These are phyloP conservation scores for Ophioderma brevispina DNA, from an alignment of 35 echinoderm and acorn worm species.

Conservation along the genomic window DNA sequence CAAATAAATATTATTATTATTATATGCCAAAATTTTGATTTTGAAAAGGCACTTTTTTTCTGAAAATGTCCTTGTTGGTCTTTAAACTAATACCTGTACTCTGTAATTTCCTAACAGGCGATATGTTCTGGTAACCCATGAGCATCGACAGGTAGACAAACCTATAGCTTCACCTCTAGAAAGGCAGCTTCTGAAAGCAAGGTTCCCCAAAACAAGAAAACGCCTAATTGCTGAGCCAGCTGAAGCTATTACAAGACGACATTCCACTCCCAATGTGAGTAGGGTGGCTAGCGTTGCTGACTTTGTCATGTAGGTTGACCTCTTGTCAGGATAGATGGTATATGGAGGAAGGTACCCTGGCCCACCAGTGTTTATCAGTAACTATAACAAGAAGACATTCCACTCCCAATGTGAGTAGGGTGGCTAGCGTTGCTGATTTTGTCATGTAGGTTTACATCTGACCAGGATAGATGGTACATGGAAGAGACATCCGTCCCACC, in stretches of 20 bases:
- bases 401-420: neutral
- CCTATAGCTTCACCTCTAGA: slow-evolving; percentile 57
- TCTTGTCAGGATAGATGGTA: too few species aligned
- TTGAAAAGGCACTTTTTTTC: neutral
- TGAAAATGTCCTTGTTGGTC: neutral
- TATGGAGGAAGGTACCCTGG: too few species aligned
- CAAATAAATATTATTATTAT: too few species aligned
- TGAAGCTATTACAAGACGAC: neutral
- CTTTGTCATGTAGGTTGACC: neutral
- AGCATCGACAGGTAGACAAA: slow-evolving; percentile 1
- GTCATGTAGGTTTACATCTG: neutral
- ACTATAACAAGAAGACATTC: slow-evolving; percentile 1
- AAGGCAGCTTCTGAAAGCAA: slow-evolving; percentile 66
- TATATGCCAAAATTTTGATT: too few species aligned
- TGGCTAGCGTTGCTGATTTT: neutral
- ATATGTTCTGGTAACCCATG: slow-evolving; percentile 63
- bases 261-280: neutral
- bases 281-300: neutral
- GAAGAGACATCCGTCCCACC: too few species aligned
- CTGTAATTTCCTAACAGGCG: slow-evolving; percentile 17
- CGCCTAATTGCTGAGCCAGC: neutral
- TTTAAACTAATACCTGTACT: neutral
- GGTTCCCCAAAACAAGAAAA: slow-evolving; percentile 67
- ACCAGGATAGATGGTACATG: too few species aligned
- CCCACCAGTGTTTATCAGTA: too few species aligned